Conservation (phyloP, 2,888 invertebrate species). For the Paralinhomoeus sp. region DNA sequence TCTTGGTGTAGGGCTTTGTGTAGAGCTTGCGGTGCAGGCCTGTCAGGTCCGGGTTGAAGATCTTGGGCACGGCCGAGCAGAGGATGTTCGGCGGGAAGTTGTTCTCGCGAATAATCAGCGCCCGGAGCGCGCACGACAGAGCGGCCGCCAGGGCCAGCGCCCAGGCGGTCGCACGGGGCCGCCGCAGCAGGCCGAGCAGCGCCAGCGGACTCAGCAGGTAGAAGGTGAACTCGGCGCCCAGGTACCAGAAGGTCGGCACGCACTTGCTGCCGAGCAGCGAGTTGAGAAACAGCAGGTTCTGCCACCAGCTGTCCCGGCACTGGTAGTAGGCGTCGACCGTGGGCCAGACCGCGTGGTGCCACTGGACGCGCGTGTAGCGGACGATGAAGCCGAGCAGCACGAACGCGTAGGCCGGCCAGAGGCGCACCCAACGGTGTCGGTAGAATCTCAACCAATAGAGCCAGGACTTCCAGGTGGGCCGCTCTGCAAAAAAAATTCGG, state of each 20-base stretch:
- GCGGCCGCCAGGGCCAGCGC: constrained; percentile 10
- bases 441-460: constrained; percentile 24
- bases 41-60: constrained; percentile 23
- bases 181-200: constrained; percentile 14
- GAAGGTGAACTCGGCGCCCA: constrained; percentile 24
- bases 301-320: constrained; percentile 20
- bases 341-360: constrained; percentile 11
- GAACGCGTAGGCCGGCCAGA: constrained; percentile 24
- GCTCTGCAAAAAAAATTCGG: too few species aligned
- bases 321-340: constrained; percentile 23
- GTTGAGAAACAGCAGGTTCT: constrained; percentile 15
- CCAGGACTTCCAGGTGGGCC: too few species aligned
- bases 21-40: too few species aligned
- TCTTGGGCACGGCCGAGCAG: constrained; percentile 23
- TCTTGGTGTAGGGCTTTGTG: too few species aligned
- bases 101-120: constrained; percentile 13
- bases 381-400: too few species aligned
- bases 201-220: constrained; percentile 23
- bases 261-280: constrained; percentile 1
- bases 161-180: neutral
- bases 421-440: constrained; percentile 19
- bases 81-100: constrained; percentile 25
- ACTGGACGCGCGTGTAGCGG: too few species aligned
- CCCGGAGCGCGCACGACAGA: constrained; percentile 14
- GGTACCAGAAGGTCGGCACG: constrained; percentile 8